Evolutionary conservation across 2,797 vertebrate species (phyloP).

Genomic region (Xyrichtys novacula): DNA sequence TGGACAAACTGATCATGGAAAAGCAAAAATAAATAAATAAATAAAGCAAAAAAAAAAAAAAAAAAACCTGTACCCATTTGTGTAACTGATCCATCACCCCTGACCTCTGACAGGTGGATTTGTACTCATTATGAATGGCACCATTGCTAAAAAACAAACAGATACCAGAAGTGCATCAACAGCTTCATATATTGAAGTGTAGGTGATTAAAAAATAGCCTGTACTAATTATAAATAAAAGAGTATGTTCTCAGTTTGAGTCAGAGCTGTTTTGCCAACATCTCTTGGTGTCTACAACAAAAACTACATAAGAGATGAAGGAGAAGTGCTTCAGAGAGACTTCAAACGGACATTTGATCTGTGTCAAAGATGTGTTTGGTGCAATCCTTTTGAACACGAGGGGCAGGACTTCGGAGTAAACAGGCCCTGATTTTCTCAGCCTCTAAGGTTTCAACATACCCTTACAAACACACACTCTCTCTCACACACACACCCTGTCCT

Average conservation of each 20-base stretch:
- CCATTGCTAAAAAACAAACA: too few species aligned
- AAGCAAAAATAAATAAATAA: too few species aligned
- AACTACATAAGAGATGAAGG: background rate
- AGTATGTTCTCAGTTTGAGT: background rate
- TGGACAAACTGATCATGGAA: too few species aligned
- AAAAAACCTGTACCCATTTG: too few species aligned
- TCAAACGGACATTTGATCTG: background rate
- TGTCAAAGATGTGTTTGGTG: background rate
- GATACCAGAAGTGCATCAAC: too few species aligned
- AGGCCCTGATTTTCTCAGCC: background rate
- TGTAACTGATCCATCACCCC: too few species aligned
- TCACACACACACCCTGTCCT: background rate
- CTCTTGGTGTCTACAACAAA: background rate
- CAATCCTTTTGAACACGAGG: background rate
- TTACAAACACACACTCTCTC: background rate
- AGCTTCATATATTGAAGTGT: too few species aligned
- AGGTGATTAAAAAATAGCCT: too few species aligned
- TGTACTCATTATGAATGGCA: too few species aligned
- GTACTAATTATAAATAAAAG: too few species aligned
- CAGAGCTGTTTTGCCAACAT: background rate
- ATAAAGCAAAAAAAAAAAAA: too few species aligned
- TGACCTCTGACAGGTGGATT: too few species aligned
- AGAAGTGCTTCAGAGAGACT: background rate
- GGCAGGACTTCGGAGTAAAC: background rate
- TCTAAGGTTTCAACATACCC: background rate